Conservation (phyloP, 35 echinoderm and acorn worm species). For the Lytechinus variegatus region DNA sequence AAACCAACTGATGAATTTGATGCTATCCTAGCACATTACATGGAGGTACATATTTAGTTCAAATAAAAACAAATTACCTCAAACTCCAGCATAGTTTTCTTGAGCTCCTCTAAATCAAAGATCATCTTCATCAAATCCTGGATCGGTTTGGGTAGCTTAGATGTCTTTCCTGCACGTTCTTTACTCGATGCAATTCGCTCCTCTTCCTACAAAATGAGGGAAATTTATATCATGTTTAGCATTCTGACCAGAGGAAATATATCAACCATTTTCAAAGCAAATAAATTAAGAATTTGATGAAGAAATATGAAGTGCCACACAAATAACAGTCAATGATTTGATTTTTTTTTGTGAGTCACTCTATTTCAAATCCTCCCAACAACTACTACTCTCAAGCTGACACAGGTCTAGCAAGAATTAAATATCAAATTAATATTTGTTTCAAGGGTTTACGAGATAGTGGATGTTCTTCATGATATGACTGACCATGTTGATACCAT, state of each 20-base stretch:
- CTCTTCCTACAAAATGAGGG: constrained; percentile 17
- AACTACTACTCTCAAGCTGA: too few species aligned
- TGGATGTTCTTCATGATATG: too few species aligned
- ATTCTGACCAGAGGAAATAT: neutral
- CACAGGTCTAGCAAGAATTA: too few species aligned
- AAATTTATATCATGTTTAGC: neutral
- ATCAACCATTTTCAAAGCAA: neutral
- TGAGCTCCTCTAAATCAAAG: constrained; percentile 93
- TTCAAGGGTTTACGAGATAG: too few species aligned
- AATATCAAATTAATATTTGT: too few species aligned
- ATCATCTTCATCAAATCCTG: constrained; percentile 89
- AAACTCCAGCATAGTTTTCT: constrained; percentile 97
- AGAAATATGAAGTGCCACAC: neutral
- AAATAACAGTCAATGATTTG: too few species aligned
- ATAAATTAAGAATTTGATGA: neutral
- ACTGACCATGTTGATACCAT: too few species aligned
- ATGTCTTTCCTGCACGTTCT: constrained; percentile 53
- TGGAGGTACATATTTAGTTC: neutral
- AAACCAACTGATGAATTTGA: neutral
- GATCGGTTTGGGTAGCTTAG: constrained; percentile 69
- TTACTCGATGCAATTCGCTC: constrained; percentile 35
- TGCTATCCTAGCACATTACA: neutral
- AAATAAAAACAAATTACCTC: constrained; percentile 60
- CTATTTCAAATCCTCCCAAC: too few species aligned
- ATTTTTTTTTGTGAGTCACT: too few species aligned